Conservation (phyloP, 1,140 invertebrate genomes). For the Drosophila sturtevanti region DNA sequence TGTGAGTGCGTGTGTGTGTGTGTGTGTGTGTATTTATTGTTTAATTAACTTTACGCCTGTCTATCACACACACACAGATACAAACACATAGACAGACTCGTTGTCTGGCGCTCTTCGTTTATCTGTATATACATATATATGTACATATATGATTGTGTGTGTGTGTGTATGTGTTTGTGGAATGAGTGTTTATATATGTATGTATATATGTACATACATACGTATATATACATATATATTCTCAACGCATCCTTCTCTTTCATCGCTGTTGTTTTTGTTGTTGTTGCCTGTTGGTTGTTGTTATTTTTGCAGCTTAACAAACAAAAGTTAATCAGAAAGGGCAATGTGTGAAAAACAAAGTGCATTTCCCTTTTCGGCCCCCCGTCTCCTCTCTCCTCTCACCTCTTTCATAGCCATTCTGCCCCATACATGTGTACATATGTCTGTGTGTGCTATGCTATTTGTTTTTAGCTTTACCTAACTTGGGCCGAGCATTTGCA, state of each 20-base stretch:
- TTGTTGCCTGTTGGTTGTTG: slow-evolving; percentile 32
- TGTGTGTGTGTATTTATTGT: slow-evolving; percentile 73
- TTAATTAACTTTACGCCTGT: slow-evolving; percentile 81
- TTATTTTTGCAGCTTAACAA: slow-evolving; percentile 71
- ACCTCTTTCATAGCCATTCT: too few species aligned
- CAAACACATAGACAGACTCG: slow-evolving; percentile 24
- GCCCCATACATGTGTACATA: too few species aligned
- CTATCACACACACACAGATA: slow-evolving; percentile 66
- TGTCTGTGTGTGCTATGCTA: neutral
- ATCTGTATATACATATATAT: neutral
- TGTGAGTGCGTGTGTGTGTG: slow-evolving; percentile 25
- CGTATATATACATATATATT: slow-evolving; percentile 46
- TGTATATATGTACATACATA: too few species aligned
- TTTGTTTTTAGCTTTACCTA: neutral
- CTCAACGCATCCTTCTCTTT: slow-evolving; percentile 46
- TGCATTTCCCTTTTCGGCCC: slow-evolving; percentile 64
- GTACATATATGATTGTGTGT: neutral
- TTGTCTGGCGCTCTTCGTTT: slow-evolving; percentile 44
- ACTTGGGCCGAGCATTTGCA: neutral
- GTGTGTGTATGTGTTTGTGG: slow-evolving; percentile 9
- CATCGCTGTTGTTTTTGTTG: slow-evolving; percentile 24
- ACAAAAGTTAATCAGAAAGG: slow-evolving; percentile 80
- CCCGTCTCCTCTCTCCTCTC: too few species aligned
- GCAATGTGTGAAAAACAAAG: slow-evolving; percentile 81
- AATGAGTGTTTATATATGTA: too few species aligned